Evolutionary conservation across 2,113 vertebrate species (phyloP), one percentile per base, ranked within the genome.

Genomic region (Myiagra hebetior): DNA sequence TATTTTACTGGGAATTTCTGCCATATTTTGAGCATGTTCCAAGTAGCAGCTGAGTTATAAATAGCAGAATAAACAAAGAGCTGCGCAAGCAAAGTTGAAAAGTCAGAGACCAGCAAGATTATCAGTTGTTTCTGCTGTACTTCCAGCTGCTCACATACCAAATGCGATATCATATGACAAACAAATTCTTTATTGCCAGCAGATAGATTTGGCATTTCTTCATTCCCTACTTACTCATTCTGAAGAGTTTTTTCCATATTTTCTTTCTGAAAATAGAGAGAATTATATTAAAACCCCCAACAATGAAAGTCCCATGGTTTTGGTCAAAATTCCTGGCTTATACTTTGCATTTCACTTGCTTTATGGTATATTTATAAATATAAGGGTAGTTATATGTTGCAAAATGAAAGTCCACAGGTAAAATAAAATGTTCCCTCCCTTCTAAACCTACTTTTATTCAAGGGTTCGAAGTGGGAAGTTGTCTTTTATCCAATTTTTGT

Each of bases 1-100:
- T 92, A 96, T 97, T 98, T 96, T 96, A 70, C 72, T 87, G 85
- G 11, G n/a, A 95, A 92, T 96, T 93, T 95, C 81, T 97, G 87
- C 90, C 97, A 96, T 93, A 96, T 64, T 94, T 91, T 77, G 82
- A 92, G 62, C 65, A 83, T 74, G 77, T 86, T 94, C 83, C 97
- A 87, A 97, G 81, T 55, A 75, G 88, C 79, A 60, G 52, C 76
- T 70, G 55, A 89, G 94, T 89, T 97, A 97, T 97, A 97, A 98
- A 98, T 96, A 97, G 97, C 59, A 93, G 92, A 94, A 96, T 82
- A 96, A 97, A 97, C 91, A 97, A 97, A 91, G 76, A 91, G 49
- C 76, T 93, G 85, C 55, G 59, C 90, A 91, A 97, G 94, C 88
- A 96, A 93, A 93, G 95, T 88, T 96, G 94, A 97, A 97, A 98